A percentile compares a stretch with the other conserved stretches of the same genome.
phyloP scores from a whole-genome alignment of 2,113 vertebrate genomes.

The Procavia capensis region DNA sequence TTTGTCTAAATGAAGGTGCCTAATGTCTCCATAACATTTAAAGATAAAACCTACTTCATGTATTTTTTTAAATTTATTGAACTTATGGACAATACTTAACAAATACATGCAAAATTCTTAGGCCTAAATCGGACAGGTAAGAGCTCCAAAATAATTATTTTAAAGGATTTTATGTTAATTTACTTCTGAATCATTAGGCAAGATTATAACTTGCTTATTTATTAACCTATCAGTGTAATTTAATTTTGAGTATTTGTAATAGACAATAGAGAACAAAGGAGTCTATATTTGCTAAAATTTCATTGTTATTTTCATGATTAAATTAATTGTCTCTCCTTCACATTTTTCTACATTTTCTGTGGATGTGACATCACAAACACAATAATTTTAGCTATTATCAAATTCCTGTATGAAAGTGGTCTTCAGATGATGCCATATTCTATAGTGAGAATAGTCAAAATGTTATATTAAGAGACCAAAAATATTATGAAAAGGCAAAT shows the following conservation, averaged over 20 bases:
- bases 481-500: background rate
- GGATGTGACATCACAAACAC: background rate
- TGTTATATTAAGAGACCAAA: background rate
- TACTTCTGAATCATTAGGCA: background rate
- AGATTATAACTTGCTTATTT: background rate
- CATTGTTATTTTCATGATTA: background rate
- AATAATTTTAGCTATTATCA: background rate
- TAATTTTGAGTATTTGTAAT: background rate
- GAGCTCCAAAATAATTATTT: background rate
- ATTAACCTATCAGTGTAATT: background rate
- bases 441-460: background rate
- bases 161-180: background rate
- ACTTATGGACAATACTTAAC: background rate
- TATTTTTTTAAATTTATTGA: background rate
- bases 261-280: background rate
- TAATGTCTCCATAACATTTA: background rate
- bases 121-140: too few relatives aligned
- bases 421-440: background rate
- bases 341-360: background rate
- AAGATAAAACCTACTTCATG: background rate
- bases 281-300: background rate
- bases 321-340: background rate
- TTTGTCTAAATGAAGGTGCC: background rate
- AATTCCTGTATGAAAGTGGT: background rate
- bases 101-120: background rate